Evolutionary conservation across 2,113 vertebrate genomes (phyloP).

Genomic region (Myanophis thanlyinensis): DNA sequence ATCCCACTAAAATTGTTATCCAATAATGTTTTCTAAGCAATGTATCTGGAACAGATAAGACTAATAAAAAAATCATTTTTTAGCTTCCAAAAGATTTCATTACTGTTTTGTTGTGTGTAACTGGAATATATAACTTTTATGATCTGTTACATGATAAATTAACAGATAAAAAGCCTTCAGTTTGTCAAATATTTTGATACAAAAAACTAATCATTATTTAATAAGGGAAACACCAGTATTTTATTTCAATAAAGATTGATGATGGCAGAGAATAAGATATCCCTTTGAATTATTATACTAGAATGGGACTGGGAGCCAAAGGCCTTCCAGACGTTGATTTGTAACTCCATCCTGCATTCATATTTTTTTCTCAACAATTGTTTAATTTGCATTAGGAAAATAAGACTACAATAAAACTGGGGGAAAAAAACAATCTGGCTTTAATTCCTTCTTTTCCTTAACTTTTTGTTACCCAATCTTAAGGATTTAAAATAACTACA

Average conservation of each 20-base stretch:
- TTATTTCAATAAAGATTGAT: background rate
- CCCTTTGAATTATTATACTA: background rate
- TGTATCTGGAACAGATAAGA: background rate
- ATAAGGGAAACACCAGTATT: background rate
- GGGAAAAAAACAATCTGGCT: background rate
- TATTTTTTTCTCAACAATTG: background rate
- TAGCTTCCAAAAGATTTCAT: background rate
- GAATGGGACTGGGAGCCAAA: background rate
- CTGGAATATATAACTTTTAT: background rate
- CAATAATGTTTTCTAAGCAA: background rate
- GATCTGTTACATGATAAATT: background rate
- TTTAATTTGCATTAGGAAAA: background rate
- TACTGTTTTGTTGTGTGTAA: background rate
- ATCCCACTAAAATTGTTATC: background rate
- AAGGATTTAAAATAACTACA: background rate
- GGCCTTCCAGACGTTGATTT: background rate
- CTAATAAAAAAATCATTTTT: background rate
- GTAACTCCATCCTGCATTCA: background rate
- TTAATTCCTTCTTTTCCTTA: background rate
- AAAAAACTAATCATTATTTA: background rate
- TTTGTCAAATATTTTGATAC: background rate
- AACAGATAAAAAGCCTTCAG: background rate
- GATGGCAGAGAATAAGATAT: background rate
- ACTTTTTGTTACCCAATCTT: background rate
- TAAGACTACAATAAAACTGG: background rate